Evolutionary conservation across 2,113 vertebrate species (phyloP).

Genomic region (Halcyon senegalensis): DNA sequence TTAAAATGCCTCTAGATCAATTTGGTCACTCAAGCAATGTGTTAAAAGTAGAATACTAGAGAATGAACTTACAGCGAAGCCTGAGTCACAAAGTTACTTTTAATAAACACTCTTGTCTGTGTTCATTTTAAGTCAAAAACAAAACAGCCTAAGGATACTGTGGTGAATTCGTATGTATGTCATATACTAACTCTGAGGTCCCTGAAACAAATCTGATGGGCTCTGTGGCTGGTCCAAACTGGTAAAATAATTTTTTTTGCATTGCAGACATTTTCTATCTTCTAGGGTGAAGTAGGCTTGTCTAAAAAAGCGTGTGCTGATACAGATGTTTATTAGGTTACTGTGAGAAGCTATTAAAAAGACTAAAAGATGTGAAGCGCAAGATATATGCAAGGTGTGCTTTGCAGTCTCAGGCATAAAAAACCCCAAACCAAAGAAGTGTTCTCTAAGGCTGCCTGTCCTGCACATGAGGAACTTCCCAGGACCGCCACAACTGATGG

Average conservation of each 20-base stretch:
- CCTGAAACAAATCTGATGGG: not conserved
- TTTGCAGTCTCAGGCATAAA: not conserved
- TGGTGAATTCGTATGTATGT: not conserved
- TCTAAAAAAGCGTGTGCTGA: not conserved
- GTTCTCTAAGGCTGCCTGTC: not conserved
- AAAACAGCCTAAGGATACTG: not conserved
- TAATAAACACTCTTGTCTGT: not conserved
- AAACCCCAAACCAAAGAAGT: not conserved
- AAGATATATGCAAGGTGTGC: not conserved
- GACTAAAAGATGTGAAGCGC: not conserved
- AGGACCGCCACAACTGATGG: fast-evolving
- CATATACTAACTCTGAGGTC: not conserved
- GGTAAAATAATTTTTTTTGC: not conserved
- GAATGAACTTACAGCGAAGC: not conserved
- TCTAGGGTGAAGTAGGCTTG: not conserved
- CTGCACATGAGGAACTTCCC: fast-evolving
- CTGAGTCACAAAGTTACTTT: not conserved
- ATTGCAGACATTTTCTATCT: not conserved
- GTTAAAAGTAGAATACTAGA: slow-evolving; percentile 2
- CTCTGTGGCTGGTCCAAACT: not conserved
- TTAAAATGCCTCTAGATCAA: not conserved
- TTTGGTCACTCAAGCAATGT: not conserved
- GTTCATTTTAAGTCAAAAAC: slow-evolving; percentile 28
- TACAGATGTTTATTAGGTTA: not conserved
- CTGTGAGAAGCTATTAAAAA: not conserved